phyloP scores from a whole-genome alignment of 2,113 vertebrate genomes.

The Gymnocephalus cernua region DNA sequence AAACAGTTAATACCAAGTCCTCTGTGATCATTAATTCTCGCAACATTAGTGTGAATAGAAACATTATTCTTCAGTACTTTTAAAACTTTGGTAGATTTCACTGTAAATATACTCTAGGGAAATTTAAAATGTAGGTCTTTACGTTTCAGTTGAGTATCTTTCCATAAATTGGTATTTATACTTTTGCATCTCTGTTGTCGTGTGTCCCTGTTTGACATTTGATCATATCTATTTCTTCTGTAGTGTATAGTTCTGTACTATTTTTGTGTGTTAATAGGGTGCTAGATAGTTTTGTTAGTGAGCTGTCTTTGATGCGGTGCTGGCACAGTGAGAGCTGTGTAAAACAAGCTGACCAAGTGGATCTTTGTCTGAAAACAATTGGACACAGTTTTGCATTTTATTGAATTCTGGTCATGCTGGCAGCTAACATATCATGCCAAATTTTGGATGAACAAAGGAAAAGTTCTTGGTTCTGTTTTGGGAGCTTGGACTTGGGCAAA shows the following conservation, averaged over 20 bases:
- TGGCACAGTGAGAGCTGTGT: constrained; percentile 20
- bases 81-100: background rate
- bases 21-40: background rate
- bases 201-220: constrained; percentile 16
- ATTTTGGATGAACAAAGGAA: constrained; percentile 23
- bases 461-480: constrained; percentile 12
- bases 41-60: background rate
- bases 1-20: background rate
- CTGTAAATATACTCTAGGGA: background rate
- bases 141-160: background rate
- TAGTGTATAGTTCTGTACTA: constrained; percentile 1
- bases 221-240: constrained; percentile 18
- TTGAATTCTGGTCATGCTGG: constrained; percentile 20
- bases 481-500: background rate
- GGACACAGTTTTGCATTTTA: constrained; percentile 24
- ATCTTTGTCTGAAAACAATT: constrained; percentile 38
- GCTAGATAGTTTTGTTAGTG: constrained; percentile 25
- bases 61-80: background rate
- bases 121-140: background rate
- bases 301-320: constrained; percentile 42
- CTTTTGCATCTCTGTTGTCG: background rate
- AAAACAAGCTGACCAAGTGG: constrained; percentile 43
- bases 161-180: background rate
- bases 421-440: constrained; percentile 10
- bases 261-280: constrained; percentile 34